Evolutionary conservation across 2,888 invertebrate species (phyloP), one percentile per base, ranked within the genome.

Genomic region (Venusia cambrica): DNA sequence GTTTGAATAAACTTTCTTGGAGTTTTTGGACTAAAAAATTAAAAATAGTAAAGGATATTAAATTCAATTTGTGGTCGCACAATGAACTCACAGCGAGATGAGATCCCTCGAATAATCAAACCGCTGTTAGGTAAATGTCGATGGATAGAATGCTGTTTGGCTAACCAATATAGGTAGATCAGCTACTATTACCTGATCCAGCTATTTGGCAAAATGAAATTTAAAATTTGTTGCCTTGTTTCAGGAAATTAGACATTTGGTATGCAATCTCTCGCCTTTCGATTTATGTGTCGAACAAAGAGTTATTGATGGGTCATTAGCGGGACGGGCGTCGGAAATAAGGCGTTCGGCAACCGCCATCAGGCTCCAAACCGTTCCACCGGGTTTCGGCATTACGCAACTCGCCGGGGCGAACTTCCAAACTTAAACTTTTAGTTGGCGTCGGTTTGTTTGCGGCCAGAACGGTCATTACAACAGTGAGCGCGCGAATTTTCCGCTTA

Each of bases 401-500:
- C 71, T 59, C 59, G 49, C 35, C 50, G 52, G 51, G 62, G 48
- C 51, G 54, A 66, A 74, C 63, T 73, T 70, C 41, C 51, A 49
- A 70, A 71, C 66, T 62, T 62, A 64, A 80, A 80, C 62, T 81
- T 80, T 77, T 61, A 70, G 71, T 72, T 67, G 62, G 68, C 59
- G 54, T 62, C 57, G 68, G 75, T 70, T 70, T 73, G 77, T 79
- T 77, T 76, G 76, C 51, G 73, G 73, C 54, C 37, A 46, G 53
- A 53, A 35, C 57, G 70, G 71, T 69, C 77, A 76, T 80, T 78
- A 79, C 71, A 63, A 63, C 71, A 60, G 69, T 74, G 76, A 76
- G 63, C 62, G 52, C 57, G 77, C 74, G 62, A 70, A 76, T 50
- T 54, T 54, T 60, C 57, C 57, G 59, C 56, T 62, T 56, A 59